Evolutionary conservation across 64 coral and sea anemone species (phyloP).

Genomic region (Pocillopora damicornis): DNA sequence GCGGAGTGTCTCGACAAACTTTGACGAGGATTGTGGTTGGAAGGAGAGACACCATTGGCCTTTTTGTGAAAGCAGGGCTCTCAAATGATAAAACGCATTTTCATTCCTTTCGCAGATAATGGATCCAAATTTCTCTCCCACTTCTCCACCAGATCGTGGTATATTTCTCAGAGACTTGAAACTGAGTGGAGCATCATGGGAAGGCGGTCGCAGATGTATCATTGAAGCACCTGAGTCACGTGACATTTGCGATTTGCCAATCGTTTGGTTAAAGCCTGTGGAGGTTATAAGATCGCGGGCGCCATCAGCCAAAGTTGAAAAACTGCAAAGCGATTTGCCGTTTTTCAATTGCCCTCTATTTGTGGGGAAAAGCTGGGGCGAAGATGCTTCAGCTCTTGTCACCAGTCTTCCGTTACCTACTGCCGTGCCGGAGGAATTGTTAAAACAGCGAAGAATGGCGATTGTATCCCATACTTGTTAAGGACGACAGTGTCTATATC

Average conservation of each 20-base stretch:
- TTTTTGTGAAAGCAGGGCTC: background rate
- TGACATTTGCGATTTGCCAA: slow-evolving; percentile 20
- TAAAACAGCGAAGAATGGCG: slow-evolving; percentile 21
- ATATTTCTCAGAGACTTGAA: slow-evolving; percentile 23
- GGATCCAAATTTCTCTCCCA: background rate
- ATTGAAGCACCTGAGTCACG: background rate
- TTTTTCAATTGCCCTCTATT: slow-evolving; percentile 45
- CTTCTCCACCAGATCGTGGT: slow-evolving; percentile 27
- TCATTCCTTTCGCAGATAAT: slow-evolving; percentile 18
- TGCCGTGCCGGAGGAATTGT: background rate
- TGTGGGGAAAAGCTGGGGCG: background rate
- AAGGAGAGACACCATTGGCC: no score
- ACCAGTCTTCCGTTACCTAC: slow-evolving; percentile 36
- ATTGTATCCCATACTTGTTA: background rate
- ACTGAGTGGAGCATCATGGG: slow-evolving; percentile 40
- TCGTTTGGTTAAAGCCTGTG: slow-evolving; percentile 23
- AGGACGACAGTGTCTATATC: background rate
- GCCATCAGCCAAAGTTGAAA: slow-evolving; percentile 7
- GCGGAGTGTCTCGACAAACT: background rate
- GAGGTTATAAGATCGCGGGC: slow-evolving; percentile 32
- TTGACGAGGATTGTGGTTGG: background rate
- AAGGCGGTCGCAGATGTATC: background rate
- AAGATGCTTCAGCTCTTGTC: background rate
- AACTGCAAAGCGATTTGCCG: background rate
- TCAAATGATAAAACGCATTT: background rate